A percentile compares a stretch with the other conserved stretches of the same genome.
phyloP scores from a whole-genome alignment of 2,113 vertebrate species.

The Bagarius yarrelli region DNA sequence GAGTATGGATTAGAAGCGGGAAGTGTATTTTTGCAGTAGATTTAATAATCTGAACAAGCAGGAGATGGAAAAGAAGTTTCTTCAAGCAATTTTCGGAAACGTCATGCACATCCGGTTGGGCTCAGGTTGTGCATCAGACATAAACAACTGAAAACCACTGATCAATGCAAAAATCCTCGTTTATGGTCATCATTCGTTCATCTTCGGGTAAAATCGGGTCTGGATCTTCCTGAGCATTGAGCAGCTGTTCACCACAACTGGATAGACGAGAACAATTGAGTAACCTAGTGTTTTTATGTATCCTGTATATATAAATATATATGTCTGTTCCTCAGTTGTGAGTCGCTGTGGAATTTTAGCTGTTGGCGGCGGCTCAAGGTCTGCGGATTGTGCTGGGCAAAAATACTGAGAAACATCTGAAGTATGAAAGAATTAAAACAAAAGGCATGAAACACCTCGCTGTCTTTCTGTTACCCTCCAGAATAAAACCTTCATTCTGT shows the following conservation, averaged over 20 bases:
- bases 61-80: not conserved
- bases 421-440: constrained; percentile 23
- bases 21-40: not conserved
- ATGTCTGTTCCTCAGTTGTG: not conserved
- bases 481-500: constrained; percentile 30
- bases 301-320: not conserved
- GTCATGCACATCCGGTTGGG: too few species aligned
- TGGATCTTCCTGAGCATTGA: too few species aligned
- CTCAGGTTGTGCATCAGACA: too few species aligned
- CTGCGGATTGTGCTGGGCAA: constrained; percentile 12
- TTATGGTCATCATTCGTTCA: too few species aligned
- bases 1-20: not conserved
- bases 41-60: not conserved
- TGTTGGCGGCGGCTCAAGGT: constrained; percentile 23
- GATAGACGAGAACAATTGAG: too few species aligned
- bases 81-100: too few species aligned
- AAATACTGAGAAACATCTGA: constrained; percentile 26
- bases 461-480: not conserved
- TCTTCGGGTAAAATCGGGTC: too few species aligned
- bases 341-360: constrained; percentile 1
- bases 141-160: too few species aligned
- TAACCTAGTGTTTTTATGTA: not conserved
- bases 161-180: too few species aligned
- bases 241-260: too few species aligned
- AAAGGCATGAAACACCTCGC: not conserved